Base-by-base conservation (phyloP, 2,113 vertebrate genomes). In the Hemiprocne comata region DNA sequence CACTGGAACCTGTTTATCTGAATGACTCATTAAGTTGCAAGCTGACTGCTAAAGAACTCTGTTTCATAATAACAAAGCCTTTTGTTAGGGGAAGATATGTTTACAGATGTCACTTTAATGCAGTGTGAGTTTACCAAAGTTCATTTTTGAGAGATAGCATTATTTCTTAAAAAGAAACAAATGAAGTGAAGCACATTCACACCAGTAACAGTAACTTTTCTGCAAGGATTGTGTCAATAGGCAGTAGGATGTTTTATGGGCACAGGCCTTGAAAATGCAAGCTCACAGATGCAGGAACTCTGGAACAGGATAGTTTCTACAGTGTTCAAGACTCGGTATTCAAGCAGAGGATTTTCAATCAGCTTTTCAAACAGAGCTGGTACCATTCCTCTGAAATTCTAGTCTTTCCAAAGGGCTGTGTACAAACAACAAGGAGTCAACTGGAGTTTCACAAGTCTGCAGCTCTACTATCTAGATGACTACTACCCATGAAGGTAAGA, bases 181-280 rank as follows among this genome's bases (percentile, higher is more conserved):
- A 17, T 2, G 5, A 57, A 48, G 34, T 0, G 21, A 14, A 28
- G 80, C 40, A 19, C 24, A 3, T 4, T 3, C 38, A 8, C 34
- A 31, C 6, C 70, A 50, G 20, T 21, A 46, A 2, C 2, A 38
- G 51, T 3, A 7, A 6, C 1, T n/a, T 3, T 40, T 15, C 64
- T 51, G 42, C 31, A 29, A 7, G n/a, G 44, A 2, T 1, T 6
- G 21, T 18, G 25, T 3, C 62, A 4, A 0, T 2, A 58, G 11
- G 12, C 29, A 51, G 8, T 0, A 50, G 40, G 67, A 4, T 17
- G 24, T 5, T 61, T 25, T 34, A 20, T 1, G 17, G 69, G 24
- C 69, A 91, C 14, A 5, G 14, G 14, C 6, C 18, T 70, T 11
- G 25, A 38, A 94, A 75, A 57, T 6, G 23, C 18, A 31, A 73